Conservation (phyloP, 2,113 vertebrate species). For the Neogale vison region DNA sequence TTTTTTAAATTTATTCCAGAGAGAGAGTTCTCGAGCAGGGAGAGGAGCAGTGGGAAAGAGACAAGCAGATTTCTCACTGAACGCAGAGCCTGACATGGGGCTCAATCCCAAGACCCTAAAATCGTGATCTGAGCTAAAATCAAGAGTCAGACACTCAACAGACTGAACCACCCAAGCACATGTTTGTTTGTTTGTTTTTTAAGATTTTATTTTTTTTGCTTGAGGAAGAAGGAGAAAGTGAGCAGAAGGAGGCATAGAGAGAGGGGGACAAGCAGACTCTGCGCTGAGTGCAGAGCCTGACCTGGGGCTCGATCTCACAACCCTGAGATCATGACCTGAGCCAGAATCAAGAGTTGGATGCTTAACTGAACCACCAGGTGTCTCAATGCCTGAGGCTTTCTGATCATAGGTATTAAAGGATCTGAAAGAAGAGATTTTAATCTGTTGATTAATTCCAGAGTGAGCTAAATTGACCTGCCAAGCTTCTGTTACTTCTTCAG, state of each 20-base stretch:
- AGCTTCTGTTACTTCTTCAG: conserved; percentile 1
- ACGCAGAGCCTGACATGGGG: background rate
- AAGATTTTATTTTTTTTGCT: background rate
- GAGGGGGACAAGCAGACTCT: background rate
- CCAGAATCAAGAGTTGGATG: background rate
- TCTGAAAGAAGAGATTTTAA: conserved; percentile 30
- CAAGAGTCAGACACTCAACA: background rate
- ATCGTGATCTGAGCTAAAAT: background rate
- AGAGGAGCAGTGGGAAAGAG: background rate
- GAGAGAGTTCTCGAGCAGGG: background rate
- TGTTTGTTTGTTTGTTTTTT: background rate
- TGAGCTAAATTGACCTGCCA: background rate
- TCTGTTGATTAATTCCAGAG: conserved; percentile 31
- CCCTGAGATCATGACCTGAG: background rate
- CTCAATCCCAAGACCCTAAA: background rate
- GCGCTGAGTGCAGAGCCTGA: background rate
- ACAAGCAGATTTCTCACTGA: background rate
- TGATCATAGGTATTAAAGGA: background rate
- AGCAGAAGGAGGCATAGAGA: background rate
- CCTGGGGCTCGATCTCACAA: background rate
- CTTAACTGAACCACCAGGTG: background rate
- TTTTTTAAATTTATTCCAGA: background rate
- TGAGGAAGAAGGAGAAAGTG: background rate
- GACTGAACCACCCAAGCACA: background rate
- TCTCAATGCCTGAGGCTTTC: background rate